These are phyloP conservation scores for Trachymyrmex septentrionalis DNA, from an alignment of 1,140 invertebrate genomes.

Conservation along the genomic window DNA sequence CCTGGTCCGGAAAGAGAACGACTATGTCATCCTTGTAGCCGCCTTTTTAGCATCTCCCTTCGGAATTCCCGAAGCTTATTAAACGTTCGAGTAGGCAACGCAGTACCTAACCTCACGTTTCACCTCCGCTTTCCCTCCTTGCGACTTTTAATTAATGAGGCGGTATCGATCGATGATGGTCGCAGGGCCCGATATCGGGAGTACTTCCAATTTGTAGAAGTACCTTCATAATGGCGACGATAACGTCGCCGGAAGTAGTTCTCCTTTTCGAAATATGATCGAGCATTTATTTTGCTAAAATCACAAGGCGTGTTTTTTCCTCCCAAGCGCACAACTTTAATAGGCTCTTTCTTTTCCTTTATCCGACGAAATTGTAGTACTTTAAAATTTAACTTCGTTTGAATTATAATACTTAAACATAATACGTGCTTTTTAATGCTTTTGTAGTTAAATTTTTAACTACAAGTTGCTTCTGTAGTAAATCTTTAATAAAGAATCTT, in stretches of 20 bases:
- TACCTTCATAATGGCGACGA: conserved; percentile 49
- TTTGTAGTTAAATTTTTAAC: no score
- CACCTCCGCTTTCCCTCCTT: conserved; percentile 5
- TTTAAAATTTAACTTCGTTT: not conserved
- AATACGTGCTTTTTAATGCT: not conserved
- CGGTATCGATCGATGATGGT: conserved; percentile 57
- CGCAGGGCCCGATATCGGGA: conserved; percentile 38
- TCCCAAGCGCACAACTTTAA: not conserved
- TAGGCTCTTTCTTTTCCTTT: not conserved
- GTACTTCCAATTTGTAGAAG: conserved; percentile 59
- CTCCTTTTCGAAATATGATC: conserved; percentile 40
- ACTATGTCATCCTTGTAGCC: conserved; percentile 45
- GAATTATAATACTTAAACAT: not conserved
- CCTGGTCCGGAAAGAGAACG: conserved; percentile 1
- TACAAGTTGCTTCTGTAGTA: no score
- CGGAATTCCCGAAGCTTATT: conserved; percentile 61
- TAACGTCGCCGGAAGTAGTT: conserved; percentile 51
- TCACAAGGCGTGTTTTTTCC: conserved; percentile 14
- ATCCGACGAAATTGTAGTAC: not conserved
- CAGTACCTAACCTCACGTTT: conserved; percentile 32
- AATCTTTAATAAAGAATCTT: no score
- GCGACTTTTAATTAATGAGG: conserved; percentile 67
- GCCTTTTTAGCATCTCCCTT: conserved; percentile 59
- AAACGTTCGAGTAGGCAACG: conserved; percentile 62
- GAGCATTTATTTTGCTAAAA: conserved; percentile 48